Evolutionary conservation across 2,113 vertebrate species (phyloP), one percentile per base, ranked within the genome.

Genomic region (Oryzias woworae): DNA sequence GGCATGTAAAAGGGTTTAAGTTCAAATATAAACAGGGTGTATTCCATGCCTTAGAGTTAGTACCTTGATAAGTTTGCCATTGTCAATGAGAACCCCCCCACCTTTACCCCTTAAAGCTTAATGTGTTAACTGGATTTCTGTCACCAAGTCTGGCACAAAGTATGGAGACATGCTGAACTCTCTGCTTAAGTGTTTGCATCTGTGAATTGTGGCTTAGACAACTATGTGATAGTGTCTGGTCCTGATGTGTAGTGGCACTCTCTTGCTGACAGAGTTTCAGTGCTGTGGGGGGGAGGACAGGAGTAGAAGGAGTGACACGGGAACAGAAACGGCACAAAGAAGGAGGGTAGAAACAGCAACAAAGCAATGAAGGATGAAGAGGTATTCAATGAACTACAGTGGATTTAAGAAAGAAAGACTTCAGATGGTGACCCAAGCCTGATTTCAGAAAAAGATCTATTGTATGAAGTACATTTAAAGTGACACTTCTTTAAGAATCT

Each of bases 231-330:
- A 66, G 80, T 82, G 80, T 81, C 86, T 75, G 66, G 81, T 69
- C 73, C 78, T 87, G 84, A 89, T 87, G 77, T 77, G 75, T 84
- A 84, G 84, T 90, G 88, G 77, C 87, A 85, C 66, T 75, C 50
- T 64, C 83, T 77, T 72, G 75, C 86, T 88, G 81, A 80, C 82
- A 75, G 69, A 74, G 57, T 69, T 77, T 86, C 80, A 90, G 83
- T 82, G 82, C 81, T 80, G 84, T 77, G 78, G 52, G 66, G 60
- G 55, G 81, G 76, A 87, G 74, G 73, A 81, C 80, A 75, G 77
- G 53, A 77, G 61, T 66, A 76, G 79, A 60, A 70, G 78, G 56
- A 26, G 56, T 66, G 64, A 78, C 57, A 53, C 52, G 43, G 36
- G 13, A 48, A 60, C 17, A 47, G 54, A 43, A 53, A 47, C 18